Conservation (phyloP, 2,797 vertebrate genomes). For the Sardinella longiceps region DNA sequence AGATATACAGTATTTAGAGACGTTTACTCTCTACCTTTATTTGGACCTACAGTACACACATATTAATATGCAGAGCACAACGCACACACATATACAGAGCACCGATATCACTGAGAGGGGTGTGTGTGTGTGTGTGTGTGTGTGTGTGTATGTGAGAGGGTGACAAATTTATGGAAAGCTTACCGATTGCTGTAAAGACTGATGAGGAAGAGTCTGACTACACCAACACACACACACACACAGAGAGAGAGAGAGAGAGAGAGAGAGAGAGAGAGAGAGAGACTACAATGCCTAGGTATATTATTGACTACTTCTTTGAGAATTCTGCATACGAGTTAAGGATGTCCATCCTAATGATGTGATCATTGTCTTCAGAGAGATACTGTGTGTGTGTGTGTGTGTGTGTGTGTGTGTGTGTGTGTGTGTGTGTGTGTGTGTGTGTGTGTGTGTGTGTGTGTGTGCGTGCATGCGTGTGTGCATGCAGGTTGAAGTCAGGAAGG, state of each 20-base stretch:
- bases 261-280: not conserved
- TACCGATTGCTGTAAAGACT: not conserved
- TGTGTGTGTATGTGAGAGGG: too few species aligned
- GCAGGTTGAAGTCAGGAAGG: not conserved
- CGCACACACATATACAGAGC: too few species aligned
- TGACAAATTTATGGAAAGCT: too few species aligned
- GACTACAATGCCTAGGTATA: not conserved
- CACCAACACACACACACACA: not conserved
- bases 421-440: conserved; percentile 26
- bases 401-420: conserved; percentile 29
- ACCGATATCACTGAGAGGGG: too few species aligned
- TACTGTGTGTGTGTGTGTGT: not conserved
- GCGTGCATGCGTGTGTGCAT: not conserved
- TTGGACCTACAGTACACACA: too few species aligned
- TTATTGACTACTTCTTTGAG: not conserved
- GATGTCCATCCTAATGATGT: not conserved
- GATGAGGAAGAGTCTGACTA: not conserved
- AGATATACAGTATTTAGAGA: too few species aligned
- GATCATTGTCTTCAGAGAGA: not conserved
- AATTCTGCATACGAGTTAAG: not conserved
- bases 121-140: too few species aligned
- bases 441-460: not conserved
- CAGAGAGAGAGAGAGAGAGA: not conserved
- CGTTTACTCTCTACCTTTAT: too few species aligned
- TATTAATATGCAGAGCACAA: too few species aligned